Evolutionary conservation across 2,888 invertebrate genomes (phyloP).

Genomic region (Autographa gamma): DNA sequence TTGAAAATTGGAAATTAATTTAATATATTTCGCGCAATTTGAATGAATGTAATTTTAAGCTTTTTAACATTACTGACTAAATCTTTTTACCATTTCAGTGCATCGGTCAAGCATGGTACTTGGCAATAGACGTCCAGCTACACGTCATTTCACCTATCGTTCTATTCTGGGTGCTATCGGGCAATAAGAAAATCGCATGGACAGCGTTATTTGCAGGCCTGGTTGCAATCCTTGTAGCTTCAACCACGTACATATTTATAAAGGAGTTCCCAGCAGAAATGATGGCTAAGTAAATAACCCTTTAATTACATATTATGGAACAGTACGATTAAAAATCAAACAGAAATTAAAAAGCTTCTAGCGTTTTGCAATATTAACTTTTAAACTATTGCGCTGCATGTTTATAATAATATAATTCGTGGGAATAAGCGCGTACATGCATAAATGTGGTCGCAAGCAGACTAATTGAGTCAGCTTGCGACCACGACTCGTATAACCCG

Average conservation of each 20-base stretch:
- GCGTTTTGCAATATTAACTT: too few species aligned
- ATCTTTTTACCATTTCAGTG: constrained; percentile 53
- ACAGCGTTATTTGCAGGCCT: constrained; percentile 49
- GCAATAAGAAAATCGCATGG: constrained; percentile 62
- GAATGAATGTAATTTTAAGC: too few species aligned
- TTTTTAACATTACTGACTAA: not conserved
- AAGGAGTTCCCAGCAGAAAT: constrained; percentile 73
- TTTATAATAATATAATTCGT: too few species aligned
- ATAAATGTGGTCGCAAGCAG: too few species aligned
- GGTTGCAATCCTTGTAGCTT: constrained; percentile 55
- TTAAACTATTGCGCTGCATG: too few species aligned
- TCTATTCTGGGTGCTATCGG: constrained; percentile 61
- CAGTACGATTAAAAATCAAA: too few species aligned
- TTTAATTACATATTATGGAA: not conserved
- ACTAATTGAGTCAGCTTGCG: too few species aligned
- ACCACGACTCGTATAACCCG: too few species aligned
- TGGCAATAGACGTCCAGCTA: constrained; percentile 68
- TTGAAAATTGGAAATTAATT: too few species aligned
- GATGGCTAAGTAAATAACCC: constrained; percentile 64
- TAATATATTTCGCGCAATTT: too few species aligned
- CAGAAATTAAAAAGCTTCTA: too few species aligned
- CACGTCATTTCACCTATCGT: constrained; percentile 64
- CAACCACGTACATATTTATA: constrained; percentile 71
- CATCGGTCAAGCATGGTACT: constrained; percentile 65
- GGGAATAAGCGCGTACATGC: too few species aligned